Evolutionary conservation across 2,888 invertebrate species (phyloP).

Genomic region (Campaea margaritaria): DNA sequence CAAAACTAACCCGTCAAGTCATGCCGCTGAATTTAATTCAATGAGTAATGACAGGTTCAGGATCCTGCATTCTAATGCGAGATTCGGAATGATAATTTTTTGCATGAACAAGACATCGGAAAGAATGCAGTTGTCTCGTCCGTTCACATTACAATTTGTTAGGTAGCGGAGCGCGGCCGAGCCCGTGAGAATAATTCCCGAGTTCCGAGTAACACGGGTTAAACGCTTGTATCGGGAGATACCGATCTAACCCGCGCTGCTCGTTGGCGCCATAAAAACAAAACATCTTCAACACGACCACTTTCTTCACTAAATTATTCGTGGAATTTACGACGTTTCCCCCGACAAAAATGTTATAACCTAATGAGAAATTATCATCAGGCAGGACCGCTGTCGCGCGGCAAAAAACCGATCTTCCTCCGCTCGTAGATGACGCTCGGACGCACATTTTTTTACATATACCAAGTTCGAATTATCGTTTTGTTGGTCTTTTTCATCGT

Average conservation of each 20-base stretch:
- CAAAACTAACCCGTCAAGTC: constrained; percentile 24
- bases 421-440: constrained; percentile 54
- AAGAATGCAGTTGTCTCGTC: constrained; percentile 60
- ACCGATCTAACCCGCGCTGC: constrained; percentile 82
- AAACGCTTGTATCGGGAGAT: constrained; percentile 83
- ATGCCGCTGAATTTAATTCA: constrained; percentile 31
- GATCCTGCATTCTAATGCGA: constrained; percentile 7
- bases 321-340: constrained; percentile 82
- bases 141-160: constrained; percentile 77
- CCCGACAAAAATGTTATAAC: constrained; percentile 83
- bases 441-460: constrained; percentile 70
- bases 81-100: constrained; percentile 28
- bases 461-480: constrained; percentile 73
- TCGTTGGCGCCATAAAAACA: constrained; percentile 85
- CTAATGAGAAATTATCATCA: constrained; percentile 85
- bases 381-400: constrained; percentile 60
- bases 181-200: constrained; percentile 79
- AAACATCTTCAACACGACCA: constrained; percentile 81
- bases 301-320: constrained; percentile 84
- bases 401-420: constrained; percentile 77
- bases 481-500: constrained; percentile 68
- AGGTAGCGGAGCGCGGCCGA: constrained; percentile 59
- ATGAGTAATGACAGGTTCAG: constrained; percentile 6
- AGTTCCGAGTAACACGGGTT: constrained; percentile 83
- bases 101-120: constrained; percentile 35